Evolutionary conservation across 2,797 vertebrate genomes (phyloP), one percentile per base, ranked within the genome.

Genomic region (Tragelaphus eurycerus): DNA sequence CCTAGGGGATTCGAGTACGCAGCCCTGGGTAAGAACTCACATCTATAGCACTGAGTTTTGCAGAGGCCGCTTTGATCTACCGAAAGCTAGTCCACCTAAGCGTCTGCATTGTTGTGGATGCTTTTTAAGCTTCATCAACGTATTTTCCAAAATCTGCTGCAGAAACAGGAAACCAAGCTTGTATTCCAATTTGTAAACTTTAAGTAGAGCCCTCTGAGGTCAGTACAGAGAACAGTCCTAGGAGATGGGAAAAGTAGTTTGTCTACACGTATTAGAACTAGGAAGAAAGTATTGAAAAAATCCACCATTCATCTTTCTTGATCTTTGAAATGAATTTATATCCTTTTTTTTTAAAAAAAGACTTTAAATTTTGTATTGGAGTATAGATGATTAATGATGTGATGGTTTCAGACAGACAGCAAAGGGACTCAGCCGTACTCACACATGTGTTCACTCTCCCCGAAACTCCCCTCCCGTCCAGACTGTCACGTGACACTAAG

Each of bases 151-250:
- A 59, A 83, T 57, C 90, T 96, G 55, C 60, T 78, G 23, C 29
- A 92, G 82, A 94, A 78, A 89, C 14, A 88, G 78, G 88, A 93
- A 97, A 60, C 64, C 38, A 55, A 92, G 29, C 83, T 52, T 46
- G 60, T 46, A 84, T 31, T 95, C 31, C 48, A 57, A 46, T 90
- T 78, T 93, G 50, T 94, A 78, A 95, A 86, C 23, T 52, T 89
- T 10, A 74, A 93, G 86, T 38, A 38, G 52, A 27, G 29, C 48
- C 17, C 7, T n/a, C 62, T 50, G 9, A 48, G 92, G 82, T 52
- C 71, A 74, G 76, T 21, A 31, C 71, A 46, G 71, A 84, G 54
- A 62, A 46, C n/a, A 17, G 9, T 88, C 43, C 16, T 82, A 16
- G 76, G 27, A 55, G 52, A 14, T 6, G 46, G 52, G 34, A n/a